These are phyloP conservation scores for Scyliorhinus canicula DNA, from an alignment of 2,797 vertebrate species.

Conservation along the genomic window DNA sequence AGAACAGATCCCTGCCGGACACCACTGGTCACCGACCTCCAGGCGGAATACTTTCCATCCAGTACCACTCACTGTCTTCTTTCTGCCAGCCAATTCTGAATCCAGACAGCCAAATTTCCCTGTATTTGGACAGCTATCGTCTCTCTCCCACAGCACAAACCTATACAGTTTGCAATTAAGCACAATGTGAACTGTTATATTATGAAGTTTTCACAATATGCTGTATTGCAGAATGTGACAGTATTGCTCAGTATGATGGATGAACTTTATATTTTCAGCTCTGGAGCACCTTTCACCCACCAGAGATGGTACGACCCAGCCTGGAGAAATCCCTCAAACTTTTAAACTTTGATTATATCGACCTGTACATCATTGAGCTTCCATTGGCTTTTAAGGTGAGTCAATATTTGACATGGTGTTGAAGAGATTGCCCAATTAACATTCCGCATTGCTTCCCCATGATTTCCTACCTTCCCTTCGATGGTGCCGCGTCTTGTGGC, in stretches of 20 bases:
- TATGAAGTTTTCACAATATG: not conserved
- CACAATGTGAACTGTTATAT: not conserved
- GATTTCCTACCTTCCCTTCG: not conserved
- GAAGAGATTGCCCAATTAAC: not conserved
- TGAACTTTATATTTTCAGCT: conserved; percentile 55
- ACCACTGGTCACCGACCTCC: no score
- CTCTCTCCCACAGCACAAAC: not conserved
- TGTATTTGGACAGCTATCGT: not conserved
- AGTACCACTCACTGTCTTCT: no score
- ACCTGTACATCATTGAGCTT: conserved; percentile 84
- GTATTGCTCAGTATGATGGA: not conserved
- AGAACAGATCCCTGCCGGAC: no score
- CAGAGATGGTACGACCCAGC: conserved; percentile 67
- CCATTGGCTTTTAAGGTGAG: conserved; percentile 82
- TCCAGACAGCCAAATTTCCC: no score
- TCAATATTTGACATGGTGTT: no score
- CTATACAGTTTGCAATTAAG: not conserved
- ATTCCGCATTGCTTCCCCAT: not conserved
- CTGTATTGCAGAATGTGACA: not conserved
- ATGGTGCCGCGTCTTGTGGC: not conserved
- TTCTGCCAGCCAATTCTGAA: no score
- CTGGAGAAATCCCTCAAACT: conserved; percentile 72
- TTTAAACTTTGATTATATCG: conserved; percentile 78
- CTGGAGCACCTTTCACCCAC: conserved; percentile 76
- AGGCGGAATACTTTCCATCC: no score